Percentiles rank a stretch among this genome's conserved stretches.
phyloP scores from a whole-genome alignment of 2,888 invertebrate genomes.

The Idaea dimidiata region DNA sequence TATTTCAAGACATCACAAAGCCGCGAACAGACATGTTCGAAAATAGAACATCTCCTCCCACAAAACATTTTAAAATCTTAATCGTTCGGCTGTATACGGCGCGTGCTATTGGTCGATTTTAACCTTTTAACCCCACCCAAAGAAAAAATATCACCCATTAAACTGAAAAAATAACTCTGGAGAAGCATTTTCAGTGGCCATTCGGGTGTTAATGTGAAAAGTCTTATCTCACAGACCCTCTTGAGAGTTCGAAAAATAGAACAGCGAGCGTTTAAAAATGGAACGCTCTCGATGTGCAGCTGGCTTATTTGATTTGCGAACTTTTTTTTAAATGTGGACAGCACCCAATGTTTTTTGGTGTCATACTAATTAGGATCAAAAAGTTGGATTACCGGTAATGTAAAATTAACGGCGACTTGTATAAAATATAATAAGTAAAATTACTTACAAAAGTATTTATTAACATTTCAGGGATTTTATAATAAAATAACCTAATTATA shows the following conservation, averaged over 20 bases:
- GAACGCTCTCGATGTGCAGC: slow-evolving; percentile 11
- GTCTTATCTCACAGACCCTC: slow-evolving; percentile 52
- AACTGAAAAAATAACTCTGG: slow-evolving; percentile 48
- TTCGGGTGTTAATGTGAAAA: slow-evolving; percentile 56
- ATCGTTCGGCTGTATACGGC: slow-evolving; percentile 38
- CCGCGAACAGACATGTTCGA: slow-evolving; percentile 50
- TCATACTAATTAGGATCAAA: not conserved
- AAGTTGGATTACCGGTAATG: too few relatives aligned
- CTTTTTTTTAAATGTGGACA: slow-evolving; percentile 6
- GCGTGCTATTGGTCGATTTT: slow-evolving; percentile 62
- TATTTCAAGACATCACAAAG: slow-evolving; percentile 20
- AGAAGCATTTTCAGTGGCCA: slow-evolving; percentile 60
- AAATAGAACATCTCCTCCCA: slow-evolving; percentile 67
- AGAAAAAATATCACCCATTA: slow-evolving; percentile 76
- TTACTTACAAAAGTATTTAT: too few relatives aligned
- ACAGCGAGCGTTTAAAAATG: slow-evolving; percentile 21
- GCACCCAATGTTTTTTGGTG: not conserved
- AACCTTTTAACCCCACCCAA: slow-evolving; percentile 77
- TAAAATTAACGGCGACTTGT: too few relatives aligned
- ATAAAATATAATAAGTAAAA: too few relatives aligned
- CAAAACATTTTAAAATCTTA: slow-evolving; percentile 51
- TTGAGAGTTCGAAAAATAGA: slow-evolving; percentile 18
- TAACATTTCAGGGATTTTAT: too few relatives aligned
- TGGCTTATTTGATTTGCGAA: slow-evolving; percentile 7
- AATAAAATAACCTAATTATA: too few relatives aligned